Evolutionary conservation across 2,113 vertebrate genomes (phyloP).

Genomic region (Pavo muticus): DNA sequence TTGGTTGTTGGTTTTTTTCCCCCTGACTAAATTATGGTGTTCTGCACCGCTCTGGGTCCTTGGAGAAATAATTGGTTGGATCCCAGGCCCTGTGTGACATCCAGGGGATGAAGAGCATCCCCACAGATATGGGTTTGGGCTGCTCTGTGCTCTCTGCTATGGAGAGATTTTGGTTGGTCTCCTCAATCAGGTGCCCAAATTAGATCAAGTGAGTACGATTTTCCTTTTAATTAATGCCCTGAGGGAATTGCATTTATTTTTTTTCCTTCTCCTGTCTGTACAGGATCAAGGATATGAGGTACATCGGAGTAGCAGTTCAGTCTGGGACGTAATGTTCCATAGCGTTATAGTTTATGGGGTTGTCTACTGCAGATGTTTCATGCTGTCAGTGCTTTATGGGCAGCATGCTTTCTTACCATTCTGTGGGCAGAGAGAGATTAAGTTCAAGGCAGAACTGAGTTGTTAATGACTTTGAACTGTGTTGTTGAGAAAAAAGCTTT

Average conservation of each 20-base stretch:
- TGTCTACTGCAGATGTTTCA: fast-evolving
- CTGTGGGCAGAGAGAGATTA: not conserved
- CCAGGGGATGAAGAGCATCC: not conserved
- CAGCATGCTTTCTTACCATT: not conserved
- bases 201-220: conserved; percentile 12
- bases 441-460: not conserved
- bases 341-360: not conserved
- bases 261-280: not conserved
- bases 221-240: not conserved
- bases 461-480: not conserved
- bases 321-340: no score
- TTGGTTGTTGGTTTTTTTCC: not conserved
- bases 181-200: not conserved
- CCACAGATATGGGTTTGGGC: not conserved
- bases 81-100: fast-evolving
- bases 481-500: not conserved
- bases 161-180: not conserved
- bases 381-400: not conserved
- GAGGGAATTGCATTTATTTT: not conserved
- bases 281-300: not conserved
- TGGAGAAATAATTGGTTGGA: not conserved
- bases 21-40: not conserved
- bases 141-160: fast-evolving
- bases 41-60: not conserved
- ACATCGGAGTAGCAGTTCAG: no score